phyloP scores from a whole-genome alignment of 2,888 invertebrate genomes.

The Dione juno region DNA sequence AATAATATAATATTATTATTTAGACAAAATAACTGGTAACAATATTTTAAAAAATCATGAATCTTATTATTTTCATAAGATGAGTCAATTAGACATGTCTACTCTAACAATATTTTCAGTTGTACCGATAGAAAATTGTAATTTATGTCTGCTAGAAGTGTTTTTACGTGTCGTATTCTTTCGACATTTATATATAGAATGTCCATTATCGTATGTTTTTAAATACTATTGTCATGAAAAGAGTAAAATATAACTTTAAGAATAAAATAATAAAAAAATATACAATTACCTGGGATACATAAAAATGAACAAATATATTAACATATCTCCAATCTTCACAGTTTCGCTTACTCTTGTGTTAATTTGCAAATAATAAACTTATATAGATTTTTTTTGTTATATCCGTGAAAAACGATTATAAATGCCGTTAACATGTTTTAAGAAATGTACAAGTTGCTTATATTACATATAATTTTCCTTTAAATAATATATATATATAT shows the following conservation, averaged over 20 bases:
- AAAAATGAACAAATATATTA: not conserved
- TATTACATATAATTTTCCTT: not conserved
- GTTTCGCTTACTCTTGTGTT: not conserved
- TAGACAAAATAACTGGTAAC: too few species aligned
- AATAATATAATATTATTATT: too few species aligned
- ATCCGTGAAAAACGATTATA: conserved; percentile 6
- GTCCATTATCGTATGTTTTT: too few species aligned
- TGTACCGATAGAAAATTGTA: too few species aligned
- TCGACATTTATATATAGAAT: too few species aligned
- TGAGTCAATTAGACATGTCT: too few species aligned
- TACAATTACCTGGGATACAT: conserved; percentile 8
- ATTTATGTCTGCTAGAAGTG: too few species aligned
- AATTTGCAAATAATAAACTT: conserved; percentile 9
- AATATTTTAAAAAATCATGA: too few species aligned
- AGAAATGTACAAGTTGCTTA: not conserved
- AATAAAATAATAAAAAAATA: not conserved
- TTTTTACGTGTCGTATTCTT: too few species aligned
- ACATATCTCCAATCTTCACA: not conserved
- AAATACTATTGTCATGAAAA: not conserved
- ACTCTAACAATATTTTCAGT: too few species aligned
- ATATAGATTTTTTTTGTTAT: not conserved
- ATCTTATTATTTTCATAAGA: too few species aligned
- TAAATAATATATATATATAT: not conserved
- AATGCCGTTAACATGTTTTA: not conserved
- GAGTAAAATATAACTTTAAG: not conserved